Base-by-base conservation (phyloP, 2,113 vertebrate species). In the Papio anubis region DNA sequence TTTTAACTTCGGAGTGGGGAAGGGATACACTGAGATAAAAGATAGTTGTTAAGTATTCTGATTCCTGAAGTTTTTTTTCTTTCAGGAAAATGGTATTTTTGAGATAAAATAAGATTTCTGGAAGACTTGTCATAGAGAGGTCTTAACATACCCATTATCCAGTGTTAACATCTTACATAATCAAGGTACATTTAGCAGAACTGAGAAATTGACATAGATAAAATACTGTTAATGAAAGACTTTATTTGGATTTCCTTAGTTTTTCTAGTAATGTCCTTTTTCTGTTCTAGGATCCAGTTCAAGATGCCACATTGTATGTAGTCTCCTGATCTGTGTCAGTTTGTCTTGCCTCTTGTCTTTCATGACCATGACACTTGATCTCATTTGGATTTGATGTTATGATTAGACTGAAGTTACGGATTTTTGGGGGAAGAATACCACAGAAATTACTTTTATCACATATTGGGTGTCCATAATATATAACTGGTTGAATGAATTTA, bases 261-360 rank as follows among this genome's bases (percentile, higher is more conserved):
- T 89, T 95, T 90, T 90, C 50, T 52, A n/a, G 23, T 66, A 32
- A 68, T 38, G 30, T 45, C 40, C 6, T 38, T 84, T 75, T 55
- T 94, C 80, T 79, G 20, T 93, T 86, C 21, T 70, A 72, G 30
- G n/a, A 50, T 80, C 55, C 9, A 38, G 5, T 30, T 13, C 11
- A 52, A 18, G 12, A 52, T n/a, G 57, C 16, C 50, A 66, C 11
- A 27, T 30, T 83, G 6, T 4, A 16, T 61, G 87, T 79, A 73
- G 45, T 66, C n/a, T 87, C 0, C n/a, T 89, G 16, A 48, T 66
- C 16, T 76, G 32, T 75, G 45, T 52, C 23, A 76, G 40, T 64
- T 79, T 90, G 27, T 57, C 35, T 90, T 81, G 48, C 83, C 70
- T 76, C 79, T 89, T 91, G 6, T 82, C 75, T 75, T 96, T 84